phyloP scores from a whole-genome alignment of 2,113 vertebrate species.

The Actenoides hombroni region DNA sequence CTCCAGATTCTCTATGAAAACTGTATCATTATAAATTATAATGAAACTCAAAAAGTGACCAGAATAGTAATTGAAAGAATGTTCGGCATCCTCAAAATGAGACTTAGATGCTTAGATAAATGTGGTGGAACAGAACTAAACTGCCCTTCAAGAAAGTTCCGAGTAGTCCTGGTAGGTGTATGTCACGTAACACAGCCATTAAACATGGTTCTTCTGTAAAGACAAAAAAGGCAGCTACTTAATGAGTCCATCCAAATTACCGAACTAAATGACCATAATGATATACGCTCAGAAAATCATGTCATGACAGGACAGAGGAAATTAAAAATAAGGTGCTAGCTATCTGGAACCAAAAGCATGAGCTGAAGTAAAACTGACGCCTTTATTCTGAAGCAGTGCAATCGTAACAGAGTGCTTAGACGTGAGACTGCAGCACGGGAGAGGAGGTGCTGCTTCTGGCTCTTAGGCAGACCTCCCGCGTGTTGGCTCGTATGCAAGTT shows the following conservation, averaged over 20 bases:
- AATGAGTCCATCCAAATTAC: background rate
- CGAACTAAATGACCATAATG: conserved; percentile 22
- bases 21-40: conserved; percentile 68
- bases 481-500: background rate
- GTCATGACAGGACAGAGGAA: background rate
- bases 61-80: conserved; percentile 62
- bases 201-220: background rate
- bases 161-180: background rate
- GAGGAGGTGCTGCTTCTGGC: background rate
- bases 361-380: background rate
- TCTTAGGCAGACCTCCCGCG: background rate
- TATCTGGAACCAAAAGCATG: background rate
- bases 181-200: background rate
- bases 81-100: conserved; percentile 28
- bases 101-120: background rate
- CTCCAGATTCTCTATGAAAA: conserved; percentile 54
- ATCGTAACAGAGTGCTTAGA: background rate
- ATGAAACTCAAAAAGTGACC: conserved; percentile 56
- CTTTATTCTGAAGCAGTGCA: background rate
- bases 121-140: background rate
- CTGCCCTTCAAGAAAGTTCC: conserved; percentile 13
- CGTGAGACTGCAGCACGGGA: background rate
- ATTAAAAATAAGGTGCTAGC: background rate
- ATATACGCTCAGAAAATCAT: background rate
- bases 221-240: background rate